A percentile compares a stretch with the other conserved stretches of the same genome.
Evolutionary conservation across 2,888 invertebrate genomes (phyloP).

Genomic region (Erannis defoliaria): DNA sequence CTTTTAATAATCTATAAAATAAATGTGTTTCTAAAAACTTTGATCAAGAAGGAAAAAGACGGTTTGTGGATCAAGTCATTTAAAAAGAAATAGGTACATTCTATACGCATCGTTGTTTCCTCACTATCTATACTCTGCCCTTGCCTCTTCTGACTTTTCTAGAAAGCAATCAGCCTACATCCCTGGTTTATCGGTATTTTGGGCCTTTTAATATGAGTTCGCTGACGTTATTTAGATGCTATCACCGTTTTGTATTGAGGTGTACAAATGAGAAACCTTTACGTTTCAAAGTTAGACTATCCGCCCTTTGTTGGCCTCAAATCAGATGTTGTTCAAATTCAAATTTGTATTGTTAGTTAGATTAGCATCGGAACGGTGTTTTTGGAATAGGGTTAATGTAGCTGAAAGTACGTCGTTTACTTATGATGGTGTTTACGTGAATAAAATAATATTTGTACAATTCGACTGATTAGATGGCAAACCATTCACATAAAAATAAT

Average conservation of each 20-base stretch:
- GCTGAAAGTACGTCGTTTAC: background rate
- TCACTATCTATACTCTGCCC: too few species aligned
- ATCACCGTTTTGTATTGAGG: slow-evolving; percentile 77
- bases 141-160: background rate
- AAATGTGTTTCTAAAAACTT: too few species aligned
- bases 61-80: too few species aligned
- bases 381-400: slow-evolving; percentile 30
- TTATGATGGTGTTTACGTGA: too few species aligned
- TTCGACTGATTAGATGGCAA: too few species aligned
- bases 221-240: slow-evolving; percentile 75
- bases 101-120: too few species aligned
- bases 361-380: slow-evolving; percentile 37
- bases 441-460: too few species aligned
- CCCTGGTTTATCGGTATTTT: slow-evolving; percentile 62
- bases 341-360: slow-evolving; percentile 45
- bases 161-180: slow-evolving; percentile 41
- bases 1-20: too few species aligned
- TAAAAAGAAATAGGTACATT: too few species aligned
- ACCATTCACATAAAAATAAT: too few species aligned
- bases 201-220: slow-evolving; percentile 78
- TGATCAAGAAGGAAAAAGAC: too few species aligned
- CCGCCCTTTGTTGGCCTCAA: slow-evolving; percentile 52
- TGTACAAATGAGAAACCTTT: slow-evolving; percentile 74
- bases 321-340: slow-evolving; percentile 42
- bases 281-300: slow-evolving; percentile 63